These are phyloP conservation scores for Kradibia gibbosae DNA, from an alignment of 1,140 invertebrate genomes.

Conservation along the genomic window DNA sequence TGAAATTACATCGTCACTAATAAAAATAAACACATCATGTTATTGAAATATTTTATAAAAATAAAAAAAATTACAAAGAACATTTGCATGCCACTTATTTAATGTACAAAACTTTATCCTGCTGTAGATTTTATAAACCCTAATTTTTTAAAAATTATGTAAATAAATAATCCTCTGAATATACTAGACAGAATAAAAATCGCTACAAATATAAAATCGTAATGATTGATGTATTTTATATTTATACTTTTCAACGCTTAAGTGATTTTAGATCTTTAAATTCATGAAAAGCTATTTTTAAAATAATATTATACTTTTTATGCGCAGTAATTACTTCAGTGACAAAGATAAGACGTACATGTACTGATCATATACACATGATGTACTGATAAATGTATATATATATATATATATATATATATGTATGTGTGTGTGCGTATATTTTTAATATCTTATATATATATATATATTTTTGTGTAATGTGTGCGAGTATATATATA, in stretches of 20 bases:
- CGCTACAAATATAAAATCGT: too few species aligned
- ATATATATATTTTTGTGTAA: too few species aligned
- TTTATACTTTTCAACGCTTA: background rate
- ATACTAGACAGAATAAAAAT: too few species aligned
- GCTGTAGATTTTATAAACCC: too few species aligned
- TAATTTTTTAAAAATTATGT: too few species aligned
- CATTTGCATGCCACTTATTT: too few species aligned
- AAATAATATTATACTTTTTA: background rate
- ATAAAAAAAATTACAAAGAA: too few species aligned
- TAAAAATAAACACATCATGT: conserved; percentile 2
- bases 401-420: conserved; percentile 19
- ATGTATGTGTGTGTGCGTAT: background rate
- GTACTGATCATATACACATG: conserved; percentile 7
- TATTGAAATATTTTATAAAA: background rate
- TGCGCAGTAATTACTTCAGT: background rate
- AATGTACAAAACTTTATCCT: too few species aligned
- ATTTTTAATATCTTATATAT: too few species aligned
- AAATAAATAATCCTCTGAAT: too few species aligned
- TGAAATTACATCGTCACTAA: background rate
- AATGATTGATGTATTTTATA: too few species aligned
- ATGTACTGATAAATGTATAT: background rate
- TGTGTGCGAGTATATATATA: too few species aligned
- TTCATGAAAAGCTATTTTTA: background rate
- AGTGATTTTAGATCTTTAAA: background rate
- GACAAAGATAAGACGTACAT: conserved; percentile 11